phyloP scores from a whole-genome alignment of 53 echinoderm and acorn worm genomes.

The Mesocentrotus franciscanus region DNA sequence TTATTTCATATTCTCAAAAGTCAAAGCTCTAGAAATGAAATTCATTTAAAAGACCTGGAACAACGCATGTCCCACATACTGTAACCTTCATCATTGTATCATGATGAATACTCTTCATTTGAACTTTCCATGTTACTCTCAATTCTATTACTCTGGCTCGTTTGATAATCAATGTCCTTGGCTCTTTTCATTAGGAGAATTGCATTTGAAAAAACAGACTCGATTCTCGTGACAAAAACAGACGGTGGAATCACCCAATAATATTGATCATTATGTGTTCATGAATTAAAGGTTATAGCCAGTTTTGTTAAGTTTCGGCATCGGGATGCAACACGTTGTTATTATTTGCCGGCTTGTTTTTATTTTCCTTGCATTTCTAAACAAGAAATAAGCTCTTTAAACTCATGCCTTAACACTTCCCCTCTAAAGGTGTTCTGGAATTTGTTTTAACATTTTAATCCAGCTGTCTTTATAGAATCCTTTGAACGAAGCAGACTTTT shows the following conservation, averaged over 20 bases:
- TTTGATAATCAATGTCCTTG: conserved; percentile 27
- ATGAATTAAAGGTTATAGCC: not conserved
- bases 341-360: not conserved
- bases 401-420: no score
- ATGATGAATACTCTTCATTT: not conserved
- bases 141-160: not conserved
- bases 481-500: no score
- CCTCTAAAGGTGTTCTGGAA: no score
- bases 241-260: not conserved
- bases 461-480: no score
- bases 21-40: not conserved
- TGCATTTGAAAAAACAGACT: not conserved
- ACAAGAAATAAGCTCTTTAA: not conserved
- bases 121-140: conserved; percentile 18
- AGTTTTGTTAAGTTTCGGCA: not conserved
- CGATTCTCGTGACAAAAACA: not conserved
- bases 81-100: conserved; percentile 3
- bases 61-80: not conserved
- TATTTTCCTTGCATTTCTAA: not conserved
- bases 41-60: not conserved
- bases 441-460: no score
- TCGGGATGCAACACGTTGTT: not conserved
- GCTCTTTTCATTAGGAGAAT: conserved; percentile 1
- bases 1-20: not conserved
- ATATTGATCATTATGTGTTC: conserved; percentile 5